A percentile compares a stretch with the other conserved stretches of the same genome.
These are phyloP conservation scores for Mola mola DNA, from an alignment of 2,113 vertebrate species.

Conservation along the genomic window DNA sequence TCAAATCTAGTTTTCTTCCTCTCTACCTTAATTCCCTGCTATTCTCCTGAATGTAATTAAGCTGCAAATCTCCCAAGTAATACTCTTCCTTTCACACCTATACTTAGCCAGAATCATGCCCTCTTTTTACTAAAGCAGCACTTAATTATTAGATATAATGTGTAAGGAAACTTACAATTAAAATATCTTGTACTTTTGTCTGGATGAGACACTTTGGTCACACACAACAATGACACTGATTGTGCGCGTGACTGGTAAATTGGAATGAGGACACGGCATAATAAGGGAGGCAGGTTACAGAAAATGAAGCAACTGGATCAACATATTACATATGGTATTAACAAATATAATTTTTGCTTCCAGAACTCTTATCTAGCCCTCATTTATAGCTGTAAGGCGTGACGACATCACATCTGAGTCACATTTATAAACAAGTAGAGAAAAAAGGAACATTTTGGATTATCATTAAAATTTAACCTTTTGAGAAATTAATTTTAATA, in stretches of 20 bases:
- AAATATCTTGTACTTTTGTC: conserved; percentile 37
- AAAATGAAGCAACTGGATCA: background rate
- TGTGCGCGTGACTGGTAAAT: background rate
- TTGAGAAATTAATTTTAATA: too few relatives aligned
- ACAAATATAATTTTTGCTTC: too few relatives aligned
- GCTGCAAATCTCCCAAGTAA: conserved; percentile 64
- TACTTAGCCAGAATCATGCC: conserved; percentile 61
- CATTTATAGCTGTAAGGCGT: too few relatives aligned
- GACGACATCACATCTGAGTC: too few relatives aligned
- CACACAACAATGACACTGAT: conserved; percentile 11
- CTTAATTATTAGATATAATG: conserved; percentile 67
- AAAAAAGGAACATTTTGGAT: background rate
- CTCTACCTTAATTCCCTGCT: conserved; percentile 11
- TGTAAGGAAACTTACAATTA: conserved; percentile 55
- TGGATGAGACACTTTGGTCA: conserved; percentile 38
- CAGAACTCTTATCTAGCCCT: too few relatives aligned
- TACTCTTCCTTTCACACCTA: conserved; percentile 61
- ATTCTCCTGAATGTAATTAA: conserved; percentile 52
- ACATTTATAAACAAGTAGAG: conserved; percentile 3
- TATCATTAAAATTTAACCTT: too few relatives aligned
- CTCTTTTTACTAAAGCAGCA: conserved; percentile 50
- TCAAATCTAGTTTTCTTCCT: conserved; percentile 42
- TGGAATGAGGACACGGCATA: background rate
- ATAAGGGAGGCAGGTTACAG: background rate
- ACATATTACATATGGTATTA: background rate